Conservation (phyloP, 2,797 vertebrate species). For the Neosilurus mollespiculum region DNA sequence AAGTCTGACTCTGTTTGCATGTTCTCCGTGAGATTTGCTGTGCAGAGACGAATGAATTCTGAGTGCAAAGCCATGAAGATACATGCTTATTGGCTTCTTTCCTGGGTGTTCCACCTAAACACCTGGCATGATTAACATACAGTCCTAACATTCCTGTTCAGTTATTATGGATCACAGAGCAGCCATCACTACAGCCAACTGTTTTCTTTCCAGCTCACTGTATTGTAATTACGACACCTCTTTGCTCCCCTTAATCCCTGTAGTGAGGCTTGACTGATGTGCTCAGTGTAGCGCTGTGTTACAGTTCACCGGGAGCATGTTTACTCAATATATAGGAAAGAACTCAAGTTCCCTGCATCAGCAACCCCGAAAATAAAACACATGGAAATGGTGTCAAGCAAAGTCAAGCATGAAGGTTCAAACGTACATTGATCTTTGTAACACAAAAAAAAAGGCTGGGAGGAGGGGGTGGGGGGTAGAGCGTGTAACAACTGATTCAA, state of each 20-base stretch:
- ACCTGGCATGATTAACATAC: slow-evolving; percentile 30
- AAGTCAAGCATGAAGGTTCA: slow-evolving; percentile 8
- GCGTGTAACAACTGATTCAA: not conserved
- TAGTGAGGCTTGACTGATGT: slow-evolving; percentile 54
- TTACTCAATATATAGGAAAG: slow-evolving; percentile 54
- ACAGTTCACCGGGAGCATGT: slow-evolving; percentile 51
- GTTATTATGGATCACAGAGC: slow-evolving; percentile 41
- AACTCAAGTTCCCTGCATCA: slow-evolving; percentile 44
- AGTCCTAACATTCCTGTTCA: slow-evolving; percentile 7
- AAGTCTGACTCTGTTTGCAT: slow-evolving; percentile 28
- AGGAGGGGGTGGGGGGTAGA: too few relatives aligned
- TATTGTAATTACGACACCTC: slow-evolving; percentile 57
- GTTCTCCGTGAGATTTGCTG: slow-evolving; percentile 10
- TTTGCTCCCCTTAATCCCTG: slow-evolving; percentile 50
- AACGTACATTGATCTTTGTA: slow-evolving; percentile 8
- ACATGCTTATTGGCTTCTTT: not conserved
- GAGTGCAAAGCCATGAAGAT: slow-evolving; percentile 8
- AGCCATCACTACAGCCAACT: slow-evolving; percentile 39
- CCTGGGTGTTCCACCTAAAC: slow-evolving; percentile 6
- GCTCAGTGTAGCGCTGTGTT: slow-evolving; percentile 44
- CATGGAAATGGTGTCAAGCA: slow-evolving; percentile 14
- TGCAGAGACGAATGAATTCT: not conserved
- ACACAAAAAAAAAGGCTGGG: not conserved
- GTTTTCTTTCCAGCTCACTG: slow-evolving; percentile 41
- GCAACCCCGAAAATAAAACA: slow-evolving; percentile 39